Percentiles rank a stretch among this genome's conserved stretches.
These are phyloP conservation scores for Discoglossus pictus DNA, from an alignment of 2,797 vertebrate species.

Conservation along the genomic window DNA sequence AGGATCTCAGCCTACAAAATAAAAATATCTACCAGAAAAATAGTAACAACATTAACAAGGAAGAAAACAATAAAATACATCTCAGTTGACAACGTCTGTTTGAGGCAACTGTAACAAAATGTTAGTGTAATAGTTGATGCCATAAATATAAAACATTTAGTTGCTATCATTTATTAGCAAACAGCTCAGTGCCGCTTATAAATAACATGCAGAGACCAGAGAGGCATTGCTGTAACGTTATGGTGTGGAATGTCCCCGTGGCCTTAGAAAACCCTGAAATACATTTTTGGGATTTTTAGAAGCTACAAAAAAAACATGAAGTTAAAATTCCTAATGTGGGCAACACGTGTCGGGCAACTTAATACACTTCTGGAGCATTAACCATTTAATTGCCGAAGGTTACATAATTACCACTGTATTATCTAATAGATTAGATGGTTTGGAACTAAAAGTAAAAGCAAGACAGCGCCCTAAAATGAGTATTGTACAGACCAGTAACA, in stretches of 20 bases:
- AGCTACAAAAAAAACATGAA: neutral
- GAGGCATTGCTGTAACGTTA: neutral
- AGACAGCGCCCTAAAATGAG: too few species aligned
- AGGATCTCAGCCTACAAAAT: neutral
- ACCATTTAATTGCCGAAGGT: neutral
- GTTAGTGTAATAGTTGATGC: too few species aligned
- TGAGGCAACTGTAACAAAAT: neutral
- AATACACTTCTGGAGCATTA: too few species aligned
- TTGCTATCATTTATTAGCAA: too few species aligned
- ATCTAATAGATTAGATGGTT: too few species aligned
- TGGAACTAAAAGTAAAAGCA: too few species aligned
- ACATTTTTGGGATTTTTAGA: conserved; percentile 21
- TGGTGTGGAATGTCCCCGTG: conserved; percentile 6
- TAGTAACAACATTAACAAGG: neutral
- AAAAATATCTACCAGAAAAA: neutral
- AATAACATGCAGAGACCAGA: neutral
- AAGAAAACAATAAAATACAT: neutral
- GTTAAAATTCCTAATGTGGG: neutral
- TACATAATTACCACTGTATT: conserved; percentile 10
- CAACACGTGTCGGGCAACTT: too few species aligned
- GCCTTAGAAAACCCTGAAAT: conserved; percentile 12
- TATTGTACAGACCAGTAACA: too few species aligned
- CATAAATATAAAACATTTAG: too few species aligned
- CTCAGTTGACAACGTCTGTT: neutral
- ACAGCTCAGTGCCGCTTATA: too few species aligned